Evolutionary conservation across 2,113 vertebrate genomes (phyloP), one percentile per base, ranked within the genome.

Genomic region (Tamias sibiricus): DNA sequence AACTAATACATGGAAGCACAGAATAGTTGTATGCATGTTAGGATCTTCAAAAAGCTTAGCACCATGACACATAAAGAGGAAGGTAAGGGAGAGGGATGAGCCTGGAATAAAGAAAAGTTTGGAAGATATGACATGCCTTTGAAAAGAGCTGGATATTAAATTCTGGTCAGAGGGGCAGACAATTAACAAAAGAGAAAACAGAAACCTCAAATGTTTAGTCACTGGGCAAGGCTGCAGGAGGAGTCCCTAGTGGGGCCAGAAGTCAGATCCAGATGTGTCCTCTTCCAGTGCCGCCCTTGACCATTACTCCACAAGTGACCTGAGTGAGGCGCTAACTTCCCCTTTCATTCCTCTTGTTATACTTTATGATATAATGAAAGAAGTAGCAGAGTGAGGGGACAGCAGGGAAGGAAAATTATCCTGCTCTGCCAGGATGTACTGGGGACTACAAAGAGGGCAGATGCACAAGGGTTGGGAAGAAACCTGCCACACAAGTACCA

Each of bases 381-480:
- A 26, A 74, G 4, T 7, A 47, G 12, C 11, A 74, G 4, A 24
- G 17, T 68, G 24, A 72, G 14, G 49, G 13, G 10, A 52, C 1
- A 14, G 3, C 17, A 10, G 49, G 17, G 17, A 44, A 30, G 28
- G 5, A 37, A 90, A 92, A 57, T 28, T n/a, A 32, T 13, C 13
- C 40, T 8, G 9, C 12, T 86, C 19, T 57, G 28, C 13, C 28
- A 84, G 47, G 28, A 91, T 59, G 4, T 87, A 44, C 42, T 86
- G 37, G 54, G 40, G 19, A 76, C 90, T 74, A 90, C 24, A 11
- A 80, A 92, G 28, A 91, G 86, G 84, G 28, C 40, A 96, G 52
- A 59, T 92, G n/a, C 72, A n/a, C 97, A 96, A 54, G 52, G 42
- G 22, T 40, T 28, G n/a, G 28, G 24, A 69, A 80, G 35, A 83